Conservation (phyloP, 2,888 invertebrate species). For the Hyppa rectilinea region DNA sequence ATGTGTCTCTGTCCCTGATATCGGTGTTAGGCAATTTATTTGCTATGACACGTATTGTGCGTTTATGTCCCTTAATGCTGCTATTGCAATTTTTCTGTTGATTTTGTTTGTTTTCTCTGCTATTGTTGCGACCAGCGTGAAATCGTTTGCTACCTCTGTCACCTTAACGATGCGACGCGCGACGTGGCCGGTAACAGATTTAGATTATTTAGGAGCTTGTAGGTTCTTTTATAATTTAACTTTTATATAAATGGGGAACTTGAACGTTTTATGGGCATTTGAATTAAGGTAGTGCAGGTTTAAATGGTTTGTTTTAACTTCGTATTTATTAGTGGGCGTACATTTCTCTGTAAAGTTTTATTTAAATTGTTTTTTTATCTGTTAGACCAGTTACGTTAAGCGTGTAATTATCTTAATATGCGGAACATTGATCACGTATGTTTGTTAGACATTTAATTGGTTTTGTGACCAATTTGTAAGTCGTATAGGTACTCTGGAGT, state of each 20-base stretch:
- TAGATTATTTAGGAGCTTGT: constrained; percentile 61
- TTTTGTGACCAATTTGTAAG: constrained; percentile 66
- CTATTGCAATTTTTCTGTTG: constrained; percentile 77
- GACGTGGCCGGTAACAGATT: constrained; percentile 67
- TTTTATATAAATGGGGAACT: constrained; percentile 31
- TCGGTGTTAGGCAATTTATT: constrained; percentile 84
- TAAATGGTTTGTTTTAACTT: constrained; percentile 46
- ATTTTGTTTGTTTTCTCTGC: constrained; percentile 75
- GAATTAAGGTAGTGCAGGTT: constrained; percentile 20
- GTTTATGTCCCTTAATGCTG: constrained; percentile 72
- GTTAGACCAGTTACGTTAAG: constrained; percentile 39
- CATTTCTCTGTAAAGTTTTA: constrained; percentile 55
- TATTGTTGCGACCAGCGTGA: constrained; percentile 74
- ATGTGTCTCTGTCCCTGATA: constrained; percentile 80
- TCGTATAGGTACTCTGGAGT: constrained; percentile 62
- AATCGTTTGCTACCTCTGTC: constrained; percentile 76
- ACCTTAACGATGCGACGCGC: constrained; percentile 73
- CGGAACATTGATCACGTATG: constrained; percentile 63
- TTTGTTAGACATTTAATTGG: constrained; percentile 63
- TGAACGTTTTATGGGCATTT: constrained; percentile 30
- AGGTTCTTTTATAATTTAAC: constrained; percentile 47
- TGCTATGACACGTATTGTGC: constrained; percentile 82
- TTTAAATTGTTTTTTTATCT: constrained; percentile 49
- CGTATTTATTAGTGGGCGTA: constrained; percentile 45
- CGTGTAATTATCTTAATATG: constrained; percentile 62